Evolutionary conservation across 2,888 invertebrate species (phyloP).

Genomic region (Cetonia aurata): DNA sequence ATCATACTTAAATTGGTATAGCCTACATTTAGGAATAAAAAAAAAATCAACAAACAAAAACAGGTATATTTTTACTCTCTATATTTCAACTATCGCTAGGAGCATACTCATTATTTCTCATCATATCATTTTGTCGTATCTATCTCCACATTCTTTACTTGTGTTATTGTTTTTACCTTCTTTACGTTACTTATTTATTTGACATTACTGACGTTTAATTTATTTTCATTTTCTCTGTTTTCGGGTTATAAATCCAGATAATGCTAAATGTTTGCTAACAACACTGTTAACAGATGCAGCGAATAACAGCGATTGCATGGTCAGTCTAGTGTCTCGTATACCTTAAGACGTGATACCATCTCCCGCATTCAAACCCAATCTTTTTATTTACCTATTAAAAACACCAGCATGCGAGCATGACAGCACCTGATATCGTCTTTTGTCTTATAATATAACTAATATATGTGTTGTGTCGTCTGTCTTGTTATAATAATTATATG

Average conservation of each 20-base stretch:
- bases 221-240: slow-evolving; percentile 48
- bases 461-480: slow-evolving; percentile 18
- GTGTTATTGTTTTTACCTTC: slow-evolving; percentile 39
- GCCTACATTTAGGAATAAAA: slow-evolving; percentile 26
- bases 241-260: slow-evolving; percentile 61
- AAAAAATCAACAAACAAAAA: slow-evolving; percentile 32
- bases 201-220: slow-evolving; percentile 52
- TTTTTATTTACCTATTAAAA: slow-evolving; percentile 9
- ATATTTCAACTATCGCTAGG: slow-evolving; percentile 51
- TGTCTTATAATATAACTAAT: slow-evolving; percentile 6
- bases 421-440: slow-evolving; percentile 18
- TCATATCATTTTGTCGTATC: slow-evolving; percentile 48
- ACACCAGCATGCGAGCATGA: slow-evolving; percentile 29
- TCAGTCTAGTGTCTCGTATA: neutral
- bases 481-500: neutral
- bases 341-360: neutral
- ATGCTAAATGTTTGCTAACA: slow-evolving; percentile 63
- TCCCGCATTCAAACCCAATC: slow-evolving; percentile 1
- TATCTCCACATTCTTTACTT: slow-evolving; percentile 49
- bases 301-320: slow-evolving; percentile 44
- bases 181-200: slow-evolving; percentile 41
- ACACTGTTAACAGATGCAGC: slow-evolving; percentile 51
- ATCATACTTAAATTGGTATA: slow-evolving; percentile 26
- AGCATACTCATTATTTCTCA: slow-evolving; percentile 56
- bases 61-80: slow-evolving; percentile 22